These are phyloP conservation scores for Arvicola amphibius DNA, from an alignment of 2,797 vertebrate species.

Conservation along the genomic window DNA sequence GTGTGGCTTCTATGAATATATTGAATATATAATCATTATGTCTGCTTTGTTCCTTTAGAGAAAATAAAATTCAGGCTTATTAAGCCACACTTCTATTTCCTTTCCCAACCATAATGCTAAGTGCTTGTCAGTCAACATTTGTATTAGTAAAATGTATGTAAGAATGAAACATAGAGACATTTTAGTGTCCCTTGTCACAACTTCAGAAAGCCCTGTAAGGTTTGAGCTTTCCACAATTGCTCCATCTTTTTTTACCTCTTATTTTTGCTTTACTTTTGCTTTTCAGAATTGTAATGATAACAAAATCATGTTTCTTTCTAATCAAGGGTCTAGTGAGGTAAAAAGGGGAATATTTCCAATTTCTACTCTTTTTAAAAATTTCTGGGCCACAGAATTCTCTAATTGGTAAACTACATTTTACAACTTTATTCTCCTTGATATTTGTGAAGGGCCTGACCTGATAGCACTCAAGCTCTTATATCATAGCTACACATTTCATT, in stretches of 20 bases:
- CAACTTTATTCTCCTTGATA: background rate
- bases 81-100: background rate
- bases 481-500: slow-evolving; percentile 14
- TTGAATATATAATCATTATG: background rate
- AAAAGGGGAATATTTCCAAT: background rate
- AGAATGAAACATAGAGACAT: background rate
- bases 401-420: background rate
- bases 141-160: background rate
- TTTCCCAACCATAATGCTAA: background rate
- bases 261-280: background rate
- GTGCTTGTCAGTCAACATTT: background rate
- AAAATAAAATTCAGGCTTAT: background rate
- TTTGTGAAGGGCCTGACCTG: slow-evolving; percentile 12
- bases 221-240: background rate
- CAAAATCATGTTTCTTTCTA: background rate
- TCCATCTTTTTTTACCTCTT: background rate
- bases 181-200: background rate
- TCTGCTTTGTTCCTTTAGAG: background rate
- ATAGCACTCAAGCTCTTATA: background rate
- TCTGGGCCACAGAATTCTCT: background rate
- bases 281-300: background rate
- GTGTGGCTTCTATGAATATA: background rate
- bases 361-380: background rate
- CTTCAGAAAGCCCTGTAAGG: background rate
- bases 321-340: background rate